phyloP scores from a whole-genome alignment of 2,888 invertebrate genomes.

The Cantharis flavilabris region DNA sequence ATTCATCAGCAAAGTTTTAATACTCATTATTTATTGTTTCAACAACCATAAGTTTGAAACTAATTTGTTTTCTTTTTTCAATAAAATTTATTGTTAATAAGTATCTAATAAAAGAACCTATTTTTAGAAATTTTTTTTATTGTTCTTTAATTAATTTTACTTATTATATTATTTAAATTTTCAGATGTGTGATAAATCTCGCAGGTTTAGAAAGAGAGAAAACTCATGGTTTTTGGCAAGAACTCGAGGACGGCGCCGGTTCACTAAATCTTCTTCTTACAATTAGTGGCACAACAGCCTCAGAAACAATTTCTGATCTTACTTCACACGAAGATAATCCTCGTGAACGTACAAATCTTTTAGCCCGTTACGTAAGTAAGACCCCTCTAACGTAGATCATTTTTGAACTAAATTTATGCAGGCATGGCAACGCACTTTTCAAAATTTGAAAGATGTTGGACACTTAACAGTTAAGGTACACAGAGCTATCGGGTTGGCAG shows the following conservation, averaged over 20 bases:
- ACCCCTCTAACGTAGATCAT: not conserved
- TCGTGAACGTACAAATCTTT: constrained; percentile 66
- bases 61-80: no score
- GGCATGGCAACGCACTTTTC: constrained; percentile 71
- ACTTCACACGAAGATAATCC: constrained; percentile 83
- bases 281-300: constrained; percentile 92
- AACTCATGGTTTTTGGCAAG: constrained; percentile 88
- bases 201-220: constrained; percentile 82
- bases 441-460: constrained; percentile 85
- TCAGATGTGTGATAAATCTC: constrained; percentile 83
- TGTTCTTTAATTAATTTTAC: not conserved
- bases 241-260: constrained; percentile 88
- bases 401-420: constrained; percentile 48
- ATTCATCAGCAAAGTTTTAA: not conserved
- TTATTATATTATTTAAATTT: constrained; percentile 29
- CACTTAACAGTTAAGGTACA: constrained; percentile 94
- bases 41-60: not conserved
- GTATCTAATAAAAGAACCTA: no score
- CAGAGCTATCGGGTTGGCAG: constrained; percentile 82
- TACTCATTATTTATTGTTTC: not conserved
- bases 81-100: no score
- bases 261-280: constrained; percentile 86
- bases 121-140: no score
- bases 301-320: constrained; percentile 90
- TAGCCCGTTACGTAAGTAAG: constrained; percentile 71